Evolutionary conservation across 2,113 vertebrate species (phyloP).

Genomic region (Hemiprocne comata): DNA sequence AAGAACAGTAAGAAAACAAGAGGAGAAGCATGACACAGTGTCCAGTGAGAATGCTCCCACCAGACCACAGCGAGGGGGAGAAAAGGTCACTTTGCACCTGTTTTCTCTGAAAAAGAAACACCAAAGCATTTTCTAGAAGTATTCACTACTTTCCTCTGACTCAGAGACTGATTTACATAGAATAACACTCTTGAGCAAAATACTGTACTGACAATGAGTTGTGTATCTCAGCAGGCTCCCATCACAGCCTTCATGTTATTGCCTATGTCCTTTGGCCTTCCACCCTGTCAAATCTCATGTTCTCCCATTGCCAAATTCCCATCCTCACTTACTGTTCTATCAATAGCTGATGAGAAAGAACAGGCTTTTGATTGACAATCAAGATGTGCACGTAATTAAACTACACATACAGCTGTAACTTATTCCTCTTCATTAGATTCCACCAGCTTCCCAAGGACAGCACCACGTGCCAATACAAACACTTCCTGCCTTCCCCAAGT

Average conservation of each 20-base stretch:
- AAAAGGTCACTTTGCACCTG: conserved; percentile 12
- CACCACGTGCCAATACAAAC: neutral
- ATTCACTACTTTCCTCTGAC: neutral
- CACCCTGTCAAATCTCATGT: neutral
- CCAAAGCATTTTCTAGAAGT: neutral
- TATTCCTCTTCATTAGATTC: neutral
- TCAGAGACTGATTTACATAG: neutral
- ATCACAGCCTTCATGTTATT: accelerated
- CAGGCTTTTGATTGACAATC: neutral
- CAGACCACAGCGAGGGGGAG: neutral
- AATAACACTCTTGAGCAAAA: neutral
- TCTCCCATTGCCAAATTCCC: neutral
- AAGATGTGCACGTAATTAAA: neutral
- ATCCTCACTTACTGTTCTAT: neutral
- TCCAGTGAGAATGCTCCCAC: neutral
- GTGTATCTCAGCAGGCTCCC: neutral
- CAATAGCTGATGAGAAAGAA: neutral
- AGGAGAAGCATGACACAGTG: neutral
- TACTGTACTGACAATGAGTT: neutral
- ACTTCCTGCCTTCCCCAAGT: neutral
- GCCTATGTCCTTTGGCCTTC: neutral
- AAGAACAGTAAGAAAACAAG: conserved; percentile 1
- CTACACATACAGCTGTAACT: neutral
- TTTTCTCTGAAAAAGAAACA: neutral
- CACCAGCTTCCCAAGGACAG: neutral